phyloP scores from a whole-genome alignment of 2,888 invertebrate species.

The Incurvaria masculella region DNA sequence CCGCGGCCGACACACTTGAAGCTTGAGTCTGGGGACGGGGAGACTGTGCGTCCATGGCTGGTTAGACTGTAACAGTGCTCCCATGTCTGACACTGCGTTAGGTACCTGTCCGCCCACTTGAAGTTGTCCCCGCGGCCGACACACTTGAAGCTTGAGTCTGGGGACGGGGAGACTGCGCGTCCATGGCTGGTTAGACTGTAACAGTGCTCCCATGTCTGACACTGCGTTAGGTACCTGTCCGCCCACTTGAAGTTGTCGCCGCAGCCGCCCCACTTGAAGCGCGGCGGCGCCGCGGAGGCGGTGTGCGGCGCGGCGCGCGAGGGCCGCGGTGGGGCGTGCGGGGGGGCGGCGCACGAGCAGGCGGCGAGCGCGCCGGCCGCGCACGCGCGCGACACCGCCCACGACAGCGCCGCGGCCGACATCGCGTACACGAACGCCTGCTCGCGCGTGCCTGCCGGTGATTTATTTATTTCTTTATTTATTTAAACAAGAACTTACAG shows the following conservation, averaged over 20 bases:
- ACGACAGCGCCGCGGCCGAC: slow-evolving; percentile 74
- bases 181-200: no score
- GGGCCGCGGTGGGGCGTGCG: slow-evolving; percentile 57
- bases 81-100: no score
- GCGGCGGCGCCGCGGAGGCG: slow-evolving; percentile 69
- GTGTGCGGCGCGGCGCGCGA: slow-evolving; percentile 58
- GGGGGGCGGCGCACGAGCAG: slow-evolving; percentile 76
- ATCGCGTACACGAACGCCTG: slow-evolving; percentile 84
- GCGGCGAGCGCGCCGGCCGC: slow-evolving; percentile 69
- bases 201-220: no score
- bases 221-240: slow-evolving; percentile 32
- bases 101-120: no score
- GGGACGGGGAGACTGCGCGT: no score
- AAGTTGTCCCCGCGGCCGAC: no score
- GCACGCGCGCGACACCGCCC: slow-evolving; percentile 75
- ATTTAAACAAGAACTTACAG: no score
- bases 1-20: no score
- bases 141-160: no score
- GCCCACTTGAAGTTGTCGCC: slow-evolving; percentile 78
- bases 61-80: no score
- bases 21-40: no score
- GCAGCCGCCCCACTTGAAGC: slow-evolving; percentile 86
- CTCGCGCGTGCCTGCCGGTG: slow-evolving; percentile 69
- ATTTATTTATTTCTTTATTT: neutral
- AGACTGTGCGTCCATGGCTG: no score